Base-by-base conservation (phyloP, 2,113 vertebrate genomes). In the Tetrax tetrax region DNA sequence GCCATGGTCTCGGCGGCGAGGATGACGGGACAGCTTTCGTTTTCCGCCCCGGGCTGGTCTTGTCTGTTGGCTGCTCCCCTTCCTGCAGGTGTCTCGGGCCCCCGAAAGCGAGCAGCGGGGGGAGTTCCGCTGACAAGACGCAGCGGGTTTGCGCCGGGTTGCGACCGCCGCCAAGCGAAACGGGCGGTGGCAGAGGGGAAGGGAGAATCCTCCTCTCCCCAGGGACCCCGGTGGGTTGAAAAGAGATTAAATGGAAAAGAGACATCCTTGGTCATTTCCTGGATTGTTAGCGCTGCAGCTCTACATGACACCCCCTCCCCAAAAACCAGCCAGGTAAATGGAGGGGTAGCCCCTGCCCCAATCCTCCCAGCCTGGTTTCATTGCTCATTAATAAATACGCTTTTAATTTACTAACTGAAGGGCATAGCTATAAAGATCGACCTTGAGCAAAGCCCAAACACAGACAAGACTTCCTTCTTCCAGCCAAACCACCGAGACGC, bases 1-100 rank as follows among this genome's bases (percentile, higher is more conserved):
- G 98, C 97, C 94, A 98, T 96, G 3, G 81, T 70, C 70, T 65
- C 17, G 45, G 82, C 37, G 5, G 86, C 43, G 23, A 76, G 53
- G 14, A 65, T 57, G 25, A 85, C 18, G 1, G 91, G 48, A 13
- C 43, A 7, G 38, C 25, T 78, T 93, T 37, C 76, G 17, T 12
- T 86, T 76, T 48, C 70, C 9, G 7, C 31, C 31, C 19, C 3
- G 31, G 31, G 3, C 12, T 27, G 5, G 76, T 38, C 51, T 60
- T 23, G 54, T 45, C 53, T 60, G 11, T 60, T 5, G 59, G 77
- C 47, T 22, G 37, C 12, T 65, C 35, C 53, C 7, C 70, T 61
- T 82, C 85, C 75, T 56, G 66, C 88, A n/a, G 31, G 23, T 35
- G 85, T 16, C n/a, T 8, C 25, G 1, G 41, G 41, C 47, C 59